Base-by-base conservation (phyloP, 2,113 vertebrate species). In the Trochalopteron elliotii region DNA sequence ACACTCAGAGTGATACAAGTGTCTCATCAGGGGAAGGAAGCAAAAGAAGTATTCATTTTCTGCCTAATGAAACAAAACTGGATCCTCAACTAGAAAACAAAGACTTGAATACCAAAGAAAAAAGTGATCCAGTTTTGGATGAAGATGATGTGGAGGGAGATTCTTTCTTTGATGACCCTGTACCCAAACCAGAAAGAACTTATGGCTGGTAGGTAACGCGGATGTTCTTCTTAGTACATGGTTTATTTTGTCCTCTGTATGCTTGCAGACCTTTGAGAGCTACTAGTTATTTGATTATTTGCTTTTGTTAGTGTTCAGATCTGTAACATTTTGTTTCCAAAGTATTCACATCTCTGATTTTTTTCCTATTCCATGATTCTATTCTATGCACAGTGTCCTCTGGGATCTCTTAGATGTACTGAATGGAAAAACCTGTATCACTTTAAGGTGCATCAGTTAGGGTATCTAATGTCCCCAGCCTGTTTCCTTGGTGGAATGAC, bases 121-220 rank as follows among this genome's bases (percentile, higher is more conserved):
- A 86, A 94, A 87, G 81, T 47, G 97, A 88, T 64, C 64, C 93
- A 30, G 61, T 96, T 79, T 75, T 96, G 40, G 98, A 98, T 39
- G 98, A 98, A 7, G 98, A 98, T 20, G 98, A 97, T 16, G 44
- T 88, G 7, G 99, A 99, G 11, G 99, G 98, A 59, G 99, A 99
- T 79, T 99, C 99, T 9, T 99, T 99, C 97, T 99, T 99, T 68
- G 99, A 99, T 24, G 99, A 99, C 94, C 99, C 99, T 20, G 94
- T 99, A 87, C 99, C 99, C 33, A 98, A 98, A 94, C 98, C 98
- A 17, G 98, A 99, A 93, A 99, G 98, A 95, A 98, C 97, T 3
- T 99, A 98, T 0, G 95, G 99, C 93, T 98, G 99, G 99, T 99
- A 94, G 98, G 98, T 91, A 40, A 59, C 33, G 2, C 28, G 9